phyloP scores from a whole-genome alignment of 2,113 vertebrate genomes.

The Orycteropus afer region DNA sequence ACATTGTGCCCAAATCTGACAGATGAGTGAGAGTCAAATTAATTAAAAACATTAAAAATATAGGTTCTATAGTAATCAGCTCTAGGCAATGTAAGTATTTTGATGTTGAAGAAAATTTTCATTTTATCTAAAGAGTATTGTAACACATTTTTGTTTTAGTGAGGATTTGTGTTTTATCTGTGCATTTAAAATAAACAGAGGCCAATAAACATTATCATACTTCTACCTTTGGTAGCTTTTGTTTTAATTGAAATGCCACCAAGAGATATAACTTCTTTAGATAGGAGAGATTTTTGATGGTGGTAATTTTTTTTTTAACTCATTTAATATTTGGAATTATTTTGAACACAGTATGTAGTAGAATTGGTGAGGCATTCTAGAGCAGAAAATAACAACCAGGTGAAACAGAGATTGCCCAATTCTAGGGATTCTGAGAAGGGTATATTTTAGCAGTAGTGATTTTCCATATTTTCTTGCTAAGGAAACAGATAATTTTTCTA shows the following conservation, averaged over 20 bases:
- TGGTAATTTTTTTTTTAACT: background rate
- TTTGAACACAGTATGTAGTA: slow-evolving; percentile 20
- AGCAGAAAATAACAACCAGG: slow-evolving; percentile 25
- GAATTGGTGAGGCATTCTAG: background rate
- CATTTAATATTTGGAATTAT: slow-evolving; percentile 25
- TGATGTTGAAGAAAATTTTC: slow-evolving; percentile 43
- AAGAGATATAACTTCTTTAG: slow-evolving; percentile 54
- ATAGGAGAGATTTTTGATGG: background rate
- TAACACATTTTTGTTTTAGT: slow-evolving; percentile 15
- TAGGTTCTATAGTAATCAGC: slow-evolving; percentile 2
- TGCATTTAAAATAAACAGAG: slow-evolving; percentile 53
- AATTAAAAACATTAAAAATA: slow-evolving; percentile 57
- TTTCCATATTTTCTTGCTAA: slow-evolving; percentile 1
- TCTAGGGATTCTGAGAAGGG: slow-evolving; percentile 19
- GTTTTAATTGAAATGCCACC: slow-evolving; percentile 74
- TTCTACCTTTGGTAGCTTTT: slow-evolving; percentile 11
- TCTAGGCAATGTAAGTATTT: background rate
- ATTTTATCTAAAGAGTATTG: slow-evolving; percentile 48
- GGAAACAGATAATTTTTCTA: background rate
- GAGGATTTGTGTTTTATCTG: slow-evolving; percentile 41
- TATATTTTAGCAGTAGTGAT: background rate
- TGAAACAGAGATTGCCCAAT: background rate
- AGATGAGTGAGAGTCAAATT: slow-evolving; percentile 11
- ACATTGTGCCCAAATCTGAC: background rate
- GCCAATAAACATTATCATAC: background rate